Percentiles rank a stretch among this genome's conserved stretches.
Conservation (phyloP, 2,113 vertebrate genomes). For the Cervus canadensis region DNA sequence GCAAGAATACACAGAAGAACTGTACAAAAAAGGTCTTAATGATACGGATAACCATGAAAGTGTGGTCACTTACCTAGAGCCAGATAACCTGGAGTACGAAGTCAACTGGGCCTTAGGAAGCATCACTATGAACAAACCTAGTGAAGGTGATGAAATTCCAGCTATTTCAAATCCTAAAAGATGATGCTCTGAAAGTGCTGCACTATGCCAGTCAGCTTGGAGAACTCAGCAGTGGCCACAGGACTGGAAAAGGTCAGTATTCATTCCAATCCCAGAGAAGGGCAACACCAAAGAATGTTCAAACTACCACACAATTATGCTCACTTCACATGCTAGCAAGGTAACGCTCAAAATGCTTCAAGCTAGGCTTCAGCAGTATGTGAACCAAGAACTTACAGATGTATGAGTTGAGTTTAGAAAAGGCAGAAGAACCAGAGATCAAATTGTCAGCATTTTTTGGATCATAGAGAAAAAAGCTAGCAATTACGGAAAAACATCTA, state of each 20-base stretch:
- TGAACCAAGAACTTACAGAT: not conserved
- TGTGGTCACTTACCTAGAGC: not conserved
- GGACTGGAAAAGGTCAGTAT: not conserved
- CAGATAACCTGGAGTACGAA: not conserved
- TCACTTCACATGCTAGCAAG: not conserved
- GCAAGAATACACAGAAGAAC: not conserved
- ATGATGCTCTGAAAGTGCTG: not conserved
- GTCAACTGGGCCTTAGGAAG: not conserved
- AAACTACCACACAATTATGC: rapidly evolving
- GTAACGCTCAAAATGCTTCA: not conserved
- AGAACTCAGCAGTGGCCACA: not conserved
- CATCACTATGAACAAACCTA: not conserved
- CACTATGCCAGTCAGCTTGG: not conserved
- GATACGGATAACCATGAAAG: not conserved
- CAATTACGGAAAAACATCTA: not conserved
- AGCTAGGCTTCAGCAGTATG: not conserved
- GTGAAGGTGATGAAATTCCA: not conserved
- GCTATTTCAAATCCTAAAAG: not conserved
- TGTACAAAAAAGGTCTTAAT: not conserved
- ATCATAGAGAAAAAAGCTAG: not conserved
- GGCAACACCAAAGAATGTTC: not conserved
- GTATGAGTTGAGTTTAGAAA: not conserved
- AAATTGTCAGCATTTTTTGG: not conserved
- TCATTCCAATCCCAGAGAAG: not conserved
- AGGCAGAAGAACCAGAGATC: not conserved